These are phyloP conservation scores for Cephonodes hylas DNA, from an alignment of 2,888 invertebrate species.

Conservation along the genomic window DNA sequence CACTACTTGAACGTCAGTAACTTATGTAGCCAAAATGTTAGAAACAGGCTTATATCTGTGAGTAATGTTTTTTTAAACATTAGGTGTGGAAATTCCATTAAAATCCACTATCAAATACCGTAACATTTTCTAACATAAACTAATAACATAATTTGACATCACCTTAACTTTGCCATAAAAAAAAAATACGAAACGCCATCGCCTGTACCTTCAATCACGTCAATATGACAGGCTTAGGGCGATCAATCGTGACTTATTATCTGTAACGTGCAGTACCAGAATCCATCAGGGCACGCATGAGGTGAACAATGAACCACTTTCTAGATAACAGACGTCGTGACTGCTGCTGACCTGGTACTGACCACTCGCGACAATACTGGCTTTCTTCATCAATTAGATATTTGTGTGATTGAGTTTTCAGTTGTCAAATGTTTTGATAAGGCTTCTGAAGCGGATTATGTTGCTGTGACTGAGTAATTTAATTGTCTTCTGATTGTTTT, in stretches of 20 bases:
- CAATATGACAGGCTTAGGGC: constrained; percentile 47
- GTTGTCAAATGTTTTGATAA: constrained; percentile 14
- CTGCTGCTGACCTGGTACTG: constrained; percentile 48
- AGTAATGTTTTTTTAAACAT: too few species aligned
- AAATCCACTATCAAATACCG: too few species aligned
- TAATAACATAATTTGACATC: too few species aligned
- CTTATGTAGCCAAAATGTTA: too few species aligned
- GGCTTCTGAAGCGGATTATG: too few species aligned
- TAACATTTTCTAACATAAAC: too few species aligned
- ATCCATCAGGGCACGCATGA: constrained; percentile 61
- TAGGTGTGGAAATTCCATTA: too few species aligned
- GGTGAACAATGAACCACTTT: constrained; percentile 75
- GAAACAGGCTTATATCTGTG: too few species aligned
- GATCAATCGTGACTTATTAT: constrained; percentile 74
- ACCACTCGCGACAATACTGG: constrained; percentile 19
- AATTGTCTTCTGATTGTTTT: neutral
- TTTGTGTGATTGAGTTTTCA: constrained; percentile 12
- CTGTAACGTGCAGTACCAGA: constrained; percentile 48
- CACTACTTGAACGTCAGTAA: too few species aligned
- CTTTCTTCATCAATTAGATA: constrained; percentile 10
- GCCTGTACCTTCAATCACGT: constrained; percentile 33
- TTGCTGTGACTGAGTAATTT: neutral
- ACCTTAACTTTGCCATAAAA: too few species aligned
- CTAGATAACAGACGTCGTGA: constrained; percentile 61
- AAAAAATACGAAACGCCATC: constrained; percentile 20